These are phyloP conservation scores for Stomatorhinus ivindoensis DNA, from an alignment of 2,113 vertebrate species.

Conservation along the genomic window DNA sequence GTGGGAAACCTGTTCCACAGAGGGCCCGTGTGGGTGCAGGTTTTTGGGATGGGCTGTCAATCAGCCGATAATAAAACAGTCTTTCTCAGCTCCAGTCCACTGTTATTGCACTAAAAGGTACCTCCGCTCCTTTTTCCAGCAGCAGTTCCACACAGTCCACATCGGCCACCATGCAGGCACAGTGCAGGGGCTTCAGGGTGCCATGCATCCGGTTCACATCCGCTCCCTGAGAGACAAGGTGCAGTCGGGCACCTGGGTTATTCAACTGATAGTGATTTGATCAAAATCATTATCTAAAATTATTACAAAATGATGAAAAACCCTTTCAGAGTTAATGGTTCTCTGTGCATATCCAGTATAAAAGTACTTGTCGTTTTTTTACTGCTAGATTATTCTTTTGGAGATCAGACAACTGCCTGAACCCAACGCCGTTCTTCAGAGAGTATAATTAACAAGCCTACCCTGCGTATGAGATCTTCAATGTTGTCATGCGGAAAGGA, in stretches of 20 bases:
- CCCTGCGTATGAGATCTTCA: constrained; percentile 89
- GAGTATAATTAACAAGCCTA: constrained; percentile 36
- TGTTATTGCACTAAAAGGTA: constrained; percentile 37
- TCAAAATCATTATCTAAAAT: not conserved
- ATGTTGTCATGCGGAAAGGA: constrained; percentile 93
- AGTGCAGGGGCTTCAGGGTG: constrained; percentile 90
- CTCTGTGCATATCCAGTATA: not conserved
- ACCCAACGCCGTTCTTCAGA: not conserved
- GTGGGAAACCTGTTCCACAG: too few species aligned
- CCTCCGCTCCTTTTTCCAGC: constrained; percentile 90
- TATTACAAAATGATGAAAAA: not conserved
- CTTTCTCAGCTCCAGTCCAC: too few species aligned
- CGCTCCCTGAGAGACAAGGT: constrained; percentile 63
- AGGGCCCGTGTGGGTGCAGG: too few species aligned
- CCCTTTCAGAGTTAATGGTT: not conserved
- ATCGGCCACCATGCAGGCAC: constrained; percentile 95
- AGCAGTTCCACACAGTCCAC: constrained; percentile 88
- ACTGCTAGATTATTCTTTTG: not conserved
- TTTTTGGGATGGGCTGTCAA: too few species aligned
- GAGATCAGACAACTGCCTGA: not conserved
- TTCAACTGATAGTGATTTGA: not conserved
- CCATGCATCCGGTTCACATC: constrained; percentile 94
- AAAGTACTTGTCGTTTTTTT: not conserved
- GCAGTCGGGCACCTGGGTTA: not conserved
- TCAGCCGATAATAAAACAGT: too few species aligned